Base-by-base conservation (phyloP, 2,797 vertebrate species). In the Intellagama lesueurii region DNA sequence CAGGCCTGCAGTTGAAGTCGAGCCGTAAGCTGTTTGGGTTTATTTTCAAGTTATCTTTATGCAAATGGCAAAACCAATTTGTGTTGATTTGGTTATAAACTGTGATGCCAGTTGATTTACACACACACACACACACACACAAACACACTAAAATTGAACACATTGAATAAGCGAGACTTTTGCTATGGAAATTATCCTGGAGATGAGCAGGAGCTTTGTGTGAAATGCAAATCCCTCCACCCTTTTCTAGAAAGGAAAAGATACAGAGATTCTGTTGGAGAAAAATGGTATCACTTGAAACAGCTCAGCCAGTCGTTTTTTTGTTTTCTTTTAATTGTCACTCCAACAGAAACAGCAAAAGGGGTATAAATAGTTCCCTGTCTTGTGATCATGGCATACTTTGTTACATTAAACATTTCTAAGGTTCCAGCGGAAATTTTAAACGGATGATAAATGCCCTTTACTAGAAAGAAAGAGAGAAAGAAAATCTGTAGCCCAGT, bases 391-490 rank as follows among this genome's bases (percentile, higher is more conserved):
- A 94, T 32, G 89, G 26, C 90, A 78, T 24, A 0, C 30, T 91
- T 94, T 81, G 80, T 88, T 90, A 87, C 87, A 95, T 89, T 88
- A 94, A 88, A 91, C 81, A 30, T 76, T 76, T 87, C 60, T 88
- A 90, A 89, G 93, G 86, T 87, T 90, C 89, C 0, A 81, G 68
- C 85, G 49, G 56, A 93, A 93, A 95, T 85, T 91, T 90, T 76
- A 68, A 93, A 40, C 73, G 44, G 17, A 83, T 90, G 82, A 95
- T 86, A 93, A 92, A 94, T 92, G 92, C 88, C 86, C 81, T 8
- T 83, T 4, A 14, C 82, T 86, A 88, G n/a, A 32, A 72, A 72
- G 70, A 72, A 30, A 70, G 60, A 56, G 60, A 64, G 14, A 22
- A 64, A 64, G 60, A 64, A 91, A 90, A 73, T 86, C 88, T 92